Conservation (phyloP, 2,797 vertebrate genomes). For the Heterohyrax brucei region DNA sequence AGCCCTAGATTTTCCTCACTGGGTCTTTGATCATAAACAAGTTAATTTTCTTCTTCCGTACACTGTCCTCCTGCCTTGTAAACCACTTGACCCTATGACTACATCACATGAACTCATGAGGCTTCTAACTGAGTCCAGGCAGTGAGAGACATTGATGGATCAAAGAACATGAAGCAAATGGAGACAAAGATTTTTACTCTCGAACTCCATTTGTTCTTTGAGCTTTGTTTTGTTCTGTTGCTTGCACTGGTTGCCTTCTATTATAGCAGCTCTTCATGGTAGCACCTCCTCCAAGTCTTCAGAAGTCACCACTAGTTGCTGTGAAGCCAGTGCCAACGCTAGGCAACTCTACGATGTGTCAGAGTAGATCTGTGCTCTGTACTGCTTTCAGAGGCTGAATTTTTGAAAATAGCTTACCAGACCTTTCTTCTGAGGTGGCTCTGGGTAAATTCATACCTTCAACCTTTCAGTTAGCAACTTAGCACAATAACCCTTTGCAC, state of each 20-base stretch:
- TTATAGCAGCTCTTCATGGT: neutral
- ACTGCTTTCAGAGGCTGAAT: neutral
- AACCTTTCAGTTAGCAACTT: neutral
- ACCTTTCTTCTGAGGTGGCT: neutral
- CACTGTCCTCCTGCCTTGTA: neutral
- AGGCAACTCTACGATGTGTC: no score
- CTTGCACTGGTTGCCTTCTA: rapidly evolving
- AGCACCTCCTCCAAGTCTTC: neutral
- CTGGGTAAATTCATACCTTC: neutral
- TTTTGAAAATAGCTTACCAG: neutral
- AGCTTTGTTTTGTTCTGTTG: neutral
- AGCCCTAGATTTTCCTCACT: neutral
- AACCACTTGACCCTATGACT: neutral
- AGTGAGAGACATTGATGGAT: neutral
- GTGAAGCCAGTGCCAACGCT: no score
- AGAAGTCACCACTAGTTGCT: neutral
- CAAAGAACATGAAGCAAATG: neutral
- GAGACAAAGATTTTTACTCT: no score
- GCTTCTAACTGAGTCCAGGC: neutral
- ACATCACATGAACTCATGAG: neutral
- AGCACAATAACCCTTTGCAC: neutral
- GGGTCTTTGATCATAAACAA: neutral
- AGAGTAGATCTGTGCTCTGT: neutral
- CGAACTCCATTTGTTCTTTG: neutral
- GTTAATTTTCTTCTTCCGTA: neutral